These are phyloP conservation scores for Ellobium chinense DNA, from an alignment of 2,888 invertebrate genomes.

Conservation along the genomic window DNA sequence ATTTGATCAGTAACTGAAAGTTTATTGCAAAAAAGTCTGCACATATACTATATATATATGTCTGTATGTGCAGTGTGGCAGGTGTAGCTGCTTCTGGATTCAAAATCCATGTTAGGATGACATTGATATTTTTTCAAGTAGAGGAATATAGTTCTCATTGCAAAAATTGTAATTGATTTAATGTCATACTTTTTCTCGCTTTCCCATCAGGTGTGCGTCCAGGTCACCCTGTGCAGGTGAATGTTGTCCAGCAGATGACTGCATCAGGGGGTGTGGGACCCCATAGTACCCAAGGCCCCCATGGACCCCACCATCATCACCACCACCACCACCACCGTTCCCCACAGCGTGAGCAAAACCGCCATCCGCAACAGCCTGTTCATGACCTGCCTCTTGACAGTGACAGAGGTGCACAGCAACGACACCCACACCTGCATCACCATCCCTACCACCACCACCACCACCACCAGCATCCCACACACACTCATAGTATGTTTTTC, in stretches of 20 bases:
- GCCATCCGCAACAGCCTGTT: slow-evolving; percentile 37
- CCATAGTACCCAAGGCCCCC: slow-evolving; percentile 3
- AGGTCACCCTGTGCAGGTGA: slow-evolving; percentile 53
- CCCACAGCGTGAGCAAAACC: slow-evolving; percentile 37
- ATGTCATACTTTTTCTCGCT: no score
- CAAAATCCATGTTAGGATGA: no score
- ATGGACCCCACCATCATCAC: no score
- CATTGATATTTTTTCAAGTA: no score
- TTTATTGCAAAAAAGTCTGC: no score
- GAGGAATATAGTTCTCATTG: no score
- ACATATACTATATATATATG: no score
- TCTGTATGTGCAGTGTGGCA: no score
- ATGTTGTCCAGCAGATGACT: slow-evolving; percentile 45
- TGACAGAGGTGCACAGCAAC: not conserved
- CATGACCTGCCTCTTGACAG: slow-evolving; percentile 20
- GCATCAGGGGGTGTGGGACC: not conserved
- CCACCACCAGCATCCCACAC: not conserved
- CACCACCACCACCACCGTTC: slow-evolving; percentile 46
- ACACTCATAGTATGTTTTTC: no score
- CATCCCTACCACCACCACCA: slow-evolving; percentile 3
- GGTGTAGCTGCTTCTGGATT: no score
- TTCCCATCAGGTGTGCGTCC: slow-evolving; percentile 50
- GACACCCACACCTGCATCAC: slow-evolving; percentile 1
- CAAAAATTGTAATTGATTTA: no score
- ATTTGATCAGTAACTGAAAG: no score